phyloP scores from a whole-genome alignment of 2,888 invertebrate species.

The Cephus sareptanus region DNA sequence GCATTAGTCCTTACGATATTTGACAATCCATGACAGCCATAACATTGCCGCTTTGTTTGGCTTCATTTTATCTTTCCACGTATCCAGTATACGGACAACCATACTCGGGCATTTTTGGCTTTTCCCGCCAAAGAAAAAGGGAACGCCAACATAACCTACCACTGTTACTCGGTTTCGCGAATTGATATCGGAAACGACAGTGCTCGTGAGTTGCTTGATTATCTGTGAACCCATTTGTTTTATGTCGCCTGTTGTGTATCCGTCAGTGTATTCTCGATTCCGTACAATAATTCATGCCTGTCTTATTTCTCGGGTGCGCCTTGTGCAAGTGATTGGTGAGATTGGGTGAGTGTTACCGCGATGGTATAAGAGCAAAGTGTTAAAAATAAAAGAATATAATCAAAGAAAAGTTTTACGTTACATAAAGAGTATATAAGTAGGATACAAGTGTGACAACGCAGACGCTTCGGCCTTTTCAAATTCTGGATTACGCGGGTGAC shows the following conservation, averaged over 20 bases:
- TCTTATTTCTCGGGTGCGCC: neutral
- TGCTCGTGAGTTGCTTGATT: neutral
- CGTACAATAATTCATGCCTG: neutral
- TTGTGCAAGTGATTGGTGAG: neutral
- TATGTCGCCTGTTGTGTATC: neutral
- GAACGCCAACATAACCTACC: neutral
- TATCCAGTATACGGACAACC: neutral
- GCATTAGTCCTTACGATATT: neutral
- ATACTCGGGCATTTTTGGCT: neutral
- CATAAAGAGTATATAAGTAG: neutral
- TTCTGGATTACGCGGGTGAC: slow-evolving; percentile 63
- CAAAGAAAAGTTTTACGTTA: neutral
- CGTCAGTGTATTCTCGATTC: neutral
- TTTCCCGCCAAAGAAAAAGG: neutral
- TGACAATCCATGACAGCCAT: neutral
- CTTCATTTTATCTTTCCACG: neutral
- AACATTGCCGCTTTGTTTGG: neutral
- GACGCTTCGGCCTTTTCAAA: slow-evolving; percentile 32
- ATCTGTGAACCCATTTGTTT: neutral
- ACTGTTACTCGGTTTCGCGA: neutral
- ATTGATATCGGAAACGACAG: neutral
- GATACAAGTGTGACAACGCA: neutral
- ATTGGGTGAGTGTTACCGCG: neutral
- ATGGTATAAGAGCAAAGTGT: neutral
- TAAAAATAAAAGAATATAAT: neutral